phyloP scores from a whole-genome alignment of 2,797 vertebrate genomes.

The Cottoperca gobio region DNA sequence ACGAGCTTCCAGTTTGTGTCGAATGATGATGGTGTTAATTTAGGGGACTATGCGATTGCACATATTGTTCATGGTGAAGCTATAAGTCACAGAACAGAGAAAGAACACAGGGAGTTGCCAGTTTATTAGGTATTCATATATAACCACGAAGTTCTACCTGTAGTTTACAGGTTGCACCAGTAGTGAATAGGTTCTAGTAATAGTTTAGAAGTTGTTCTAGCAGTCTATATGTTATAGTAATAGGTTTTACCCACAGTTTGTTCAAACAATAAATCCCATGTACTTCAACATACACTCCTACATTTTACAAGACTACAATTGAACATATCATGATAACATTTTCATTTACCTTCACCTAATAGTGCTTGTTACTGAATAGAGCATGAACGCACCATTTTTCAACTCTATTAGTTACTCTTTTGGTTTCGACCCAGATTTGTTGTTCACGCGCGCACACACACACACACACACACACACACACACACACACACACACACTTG shows the following conservation, averaged over 20 bases:
- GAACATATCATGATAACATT: too few relatives aligned
- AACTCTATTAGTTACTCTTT: too few relatives aligned
- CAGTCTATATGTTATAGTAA: too few relatives aligned
- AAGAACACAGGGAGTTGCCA: not conserved
- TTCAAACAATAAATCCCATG: too few relatives aligned
- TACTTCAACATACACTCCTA: too few relatives aligned
- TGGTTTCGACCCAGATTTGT: too few relatives aligned
- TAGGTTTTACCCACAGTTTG: not conserved
- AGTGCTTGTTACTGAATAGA: too few relatives aligned
- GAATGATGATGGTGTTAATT: not conserved
- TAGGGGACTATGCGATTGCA: not conserved
- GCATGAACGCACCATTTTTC: too few relatives aligned
- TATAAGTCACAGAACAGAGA: not conserved
- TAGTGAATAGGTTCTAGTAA: too few relatives aligned
- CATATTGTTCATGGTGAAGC: not conserved
- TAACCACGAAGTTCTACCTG: not conserved
- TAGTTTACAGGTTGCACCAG: not conserved
- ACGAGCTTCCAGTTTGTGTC: constrained; percentile 1
- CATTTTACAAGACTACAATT: too few relatives aligned
- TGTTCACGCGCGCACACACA: not conserved
- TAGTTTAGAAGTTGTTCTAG: not conserved
- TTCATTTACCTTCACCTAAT: too few relatives aligned
- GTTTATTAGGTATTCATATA: not conserved
- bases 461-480: not conserved
- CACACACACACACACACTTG: constrained; percentile 15